A percentile compares a stretch with the other conserved stretches of the same genome.
Conservation (phyloP, 2,888 invertebrate genomes). For the Xiphydria camelus region DNA sequence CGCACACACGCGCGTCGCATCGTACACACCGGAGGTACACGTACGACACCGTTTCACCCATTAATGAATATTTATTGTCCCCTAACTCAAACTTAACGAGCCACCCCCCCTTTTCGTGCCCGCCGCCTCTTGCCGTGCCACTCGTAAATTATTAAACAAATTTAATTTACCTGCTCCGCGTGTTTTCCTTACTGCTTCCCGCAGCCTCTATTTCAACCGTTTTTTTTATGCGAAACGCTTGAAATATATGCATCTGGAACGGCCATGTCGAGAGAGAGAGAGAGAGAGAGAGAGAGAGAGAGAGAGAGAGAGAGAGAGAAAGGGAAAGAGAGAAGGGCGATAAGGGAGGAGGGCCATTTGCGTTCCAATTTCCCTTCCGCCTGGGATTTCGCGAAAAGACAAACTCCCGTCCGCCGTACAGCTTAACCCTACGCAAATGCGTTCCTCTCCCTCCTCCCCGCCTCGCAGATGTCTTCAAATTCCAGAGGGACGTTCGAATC, state of each 20-base stretch:
- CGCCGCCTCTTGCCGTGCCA: conserved; percentile 17
- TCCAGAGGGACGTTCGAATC: too few species aligned
- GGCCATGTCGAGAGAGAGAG: conserved; percentile 37
- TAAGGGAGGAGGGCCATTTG: conserved; percentile 28
- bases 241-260: conserved; percentile 44
- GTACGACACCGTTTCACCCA: conserved; percentile 32
- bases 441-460: conserved; percentile 21
- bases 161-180: conserved; percentile 38
- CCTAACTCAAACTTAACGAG: conserved; percentile 48
- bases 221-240: conserved; percentile 29
- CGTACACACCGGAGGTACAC: too few species aligned
- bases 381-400: conserved; percentile 34
- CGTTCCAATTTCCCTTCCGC: conserved; percentile 41
- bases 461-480: too few species aligned
- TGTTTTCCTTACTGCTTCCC: conserved; percentile 13
- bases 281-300: conserved; percentile 20
- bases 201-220: neutral
- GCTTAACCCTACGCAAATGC: conserved; percentile 33
- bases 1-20: conserved; percentile 20
- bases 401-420: too few species aligned
- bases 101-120: conserved; percentile 19
- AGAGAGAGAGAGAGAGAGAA: conserved; percentile 15
- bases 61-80: conserved; percentile 54
- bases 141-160: conserved; percentile 46
- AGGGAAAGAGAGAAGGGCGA: conserved; percentile 28